Evolutionary conservation across 2,888 invertebrate species (phyloP), one percentile per base, ranked within the genome.

Genomic region (Urechis unicinctus): DNA sequence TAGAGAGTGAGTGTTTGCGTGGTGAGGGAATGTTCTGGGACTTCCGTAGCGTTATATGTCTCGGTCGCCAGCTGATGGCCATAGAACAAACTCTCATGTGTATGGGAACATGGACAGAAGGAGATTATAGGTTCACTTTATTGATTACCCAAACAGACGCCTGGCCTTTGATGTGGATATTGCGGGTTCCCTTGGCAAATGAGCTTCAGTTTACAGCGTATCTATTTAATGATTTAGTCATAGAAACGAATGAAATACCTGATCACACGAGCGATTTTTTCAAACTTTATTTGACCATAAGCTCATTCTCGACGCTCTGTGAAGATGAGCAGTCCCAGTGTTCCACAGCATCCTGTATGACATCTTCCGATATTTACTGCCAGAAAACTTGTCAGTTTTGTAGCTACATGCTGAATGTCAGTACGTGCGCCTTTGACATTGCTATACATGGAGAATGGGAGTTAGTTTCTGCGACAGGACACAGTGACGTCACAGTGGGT

Each of bases 241-340:
- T 52, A 21, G 53, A 46, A 6, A 45, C 25, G 4, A 42, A 13
- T 9, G 47, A 44, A 21, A 21, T 13, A 21, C 24, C 36, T 29
- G 24, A 29, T 2, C 26, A 22, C 30, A n/a, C 55, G n/a, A 45
- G 21, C 21, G 44, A 36, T 17, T 67, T 61, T 54, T 60, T 66
- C 43, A 60, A 56, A 4, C 52, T 71, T 22, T 58, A 64, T 21
- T 57, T 73, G 42, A 55, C 62, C 26, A 58, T 61, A 48, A 55
- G 60, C 2, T 44, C 59, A 6, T 66, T 64, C 52, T 53, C 61
- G 17, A 60, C 61, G 13, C 51, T 69, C 21, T 73, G 72, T 47
- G 66, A 61, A n/a, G 70, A 73, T 58, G 71, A 73, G 52, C 70
- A 71, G 48, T 49, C 58, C 0, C 58, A 60, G n/a, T 73, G 72